phyloP scores from a whole-genome alignment of 2,113 vertebrate genomes.

The Engystomops pustulosus region DNA sequence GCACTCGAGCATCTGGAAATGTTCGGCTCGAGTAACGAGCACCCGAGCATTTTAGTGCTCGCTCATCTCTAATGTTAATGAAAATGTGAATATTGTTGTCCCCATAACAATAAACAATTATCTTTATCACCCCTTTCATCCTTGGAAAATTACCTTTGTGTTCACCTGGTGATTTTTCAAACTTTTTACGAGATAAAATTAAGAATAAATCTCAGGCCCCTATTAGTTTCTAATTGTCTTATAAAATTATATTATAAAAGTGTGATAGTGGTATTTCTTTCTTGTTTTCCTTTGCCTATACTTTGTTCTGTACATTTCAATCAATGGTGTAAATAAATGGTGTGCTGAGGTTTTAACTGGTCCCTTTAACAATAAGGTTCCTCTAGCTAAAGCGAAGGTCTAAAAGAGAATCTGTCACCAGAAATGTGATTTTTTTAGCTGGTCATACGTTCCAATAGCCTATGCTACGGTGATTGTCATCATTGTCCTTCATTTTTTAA shows the following conservation, averaged over 20 bases:
- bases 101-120: slow-evolving; percentile 23
- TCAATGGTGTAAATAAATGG: background rate
- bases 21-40: no score
- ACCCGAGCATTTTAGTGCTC: no score
- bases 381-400: no score
- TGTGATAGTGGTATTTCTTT: background rate
- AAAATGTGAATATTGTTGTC: background rate
- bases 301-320: background rate
- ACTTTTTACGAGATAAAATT: slow-evolving; percentile 11
- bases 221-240: background rate
- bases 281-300: background rate
- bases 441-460: no score
- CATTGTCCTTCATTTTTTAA: no score
- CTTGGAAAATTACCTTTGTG: slow-evolving; percentile 13
- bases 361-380: no score
- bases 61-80: no score
- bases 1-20: no score
- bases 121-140: slow-evolving; percentile 16
- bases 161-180: slow-evolving; percentile 6
- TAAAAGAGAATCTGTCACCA: no score
- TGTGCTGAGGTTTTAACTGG: no score
- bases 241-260: background rate
- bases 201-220: background rate
- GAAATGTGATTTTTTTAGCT: no score
- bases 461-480: no score